These are phyloP conservation scores for Ardeotis arabs DNA, from an alignment of 2,113 vertebrate species.

Conservation along the genomic window DNA sequence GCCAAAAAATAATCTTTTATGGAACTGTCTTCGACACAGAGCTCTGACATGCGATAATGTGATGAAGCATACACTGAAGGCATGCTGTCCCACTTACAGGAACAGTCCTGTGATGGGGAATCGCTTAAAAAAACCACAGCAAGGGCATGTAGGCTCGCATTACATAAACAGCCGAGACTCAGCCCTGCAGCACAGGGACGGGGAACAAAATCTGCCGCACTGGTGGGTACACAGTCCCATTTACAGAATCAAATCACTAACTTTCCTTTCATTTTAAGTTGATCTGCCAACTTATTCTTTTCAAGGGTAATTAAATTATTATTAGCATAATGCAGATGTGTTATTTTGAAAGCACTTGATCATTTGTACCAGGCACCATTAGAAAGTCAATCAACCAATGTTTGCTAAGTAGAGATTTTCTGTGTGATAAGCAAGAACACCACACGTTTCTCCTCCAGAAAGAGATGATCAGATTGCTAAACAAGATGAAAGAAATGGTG, in stretches of 20 bases:
- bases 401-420: neutral
- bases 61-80: neutral
- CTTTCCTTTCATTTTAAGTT: neutral
- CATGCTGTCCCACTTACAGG: conserved; percentile 25
- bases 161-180: conserved; percentile 30
- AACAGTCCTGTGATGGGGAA: neutral
- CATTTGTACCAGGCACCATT: neutral
- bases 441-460: neutral
- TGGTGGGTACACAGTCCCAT: neutral
- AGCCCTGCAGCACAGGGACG: neutral
- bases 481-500: neutral
- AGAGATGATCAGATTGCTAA: neutral
- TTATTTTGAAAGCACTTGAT: neutral
- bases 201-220: neutral
- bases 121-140: neutral
- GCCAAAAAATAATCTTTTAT: conserved; percentile 64
- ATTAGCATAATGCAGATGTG: neutral
- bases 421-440: neutral
- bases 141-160: neutral
- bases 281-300: neutral
- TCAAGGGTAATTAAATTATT: neutral
- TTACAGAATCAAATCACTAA: neutral
- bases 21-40: conserved; percentile 53
- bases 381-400: neutral
- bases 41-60: conserved; percentile 25